Percentiles rank a stretch among this genome's conserved stretches.
Evolutionary conservation across 2,888 invertebrate species (phyloP).

Genomic region (Tholera decimalis): DNA sequence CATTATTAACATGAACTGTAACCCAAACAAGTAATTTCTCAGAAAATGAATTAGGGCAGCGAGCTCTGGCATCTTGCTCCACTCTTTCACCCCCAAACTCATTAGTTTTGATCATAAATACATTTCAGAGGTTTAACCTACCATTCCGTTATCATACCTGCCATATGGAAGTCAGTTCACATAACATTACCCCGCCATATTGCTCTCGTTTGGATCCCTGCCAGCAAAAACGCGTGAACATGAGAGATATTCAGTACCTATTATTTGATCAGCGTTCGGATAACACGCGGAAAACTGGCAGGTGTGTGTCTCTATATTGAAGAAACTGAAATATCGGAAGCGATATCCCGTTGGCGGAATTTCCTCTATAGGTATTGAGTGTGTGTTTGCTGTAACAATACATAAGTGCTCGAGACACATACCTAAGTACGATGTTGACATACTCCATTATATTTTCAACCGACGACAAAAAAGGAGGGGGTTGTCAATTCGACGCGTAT

Average conservation of each 20-base stretch:
- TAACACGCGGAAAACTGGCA: constrained; percentile 22
- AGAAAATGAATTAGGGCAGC: no score
- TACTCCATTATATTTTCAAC: no score
- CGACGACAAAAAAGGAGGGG: no score
- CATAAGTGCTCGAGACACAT: neutral
- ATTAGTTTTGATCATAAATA: neutral
- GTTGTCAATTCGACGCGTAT: no score
- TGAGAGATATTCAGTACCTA: constrained; percentile 43
- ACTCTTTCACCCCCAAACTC: neutral
- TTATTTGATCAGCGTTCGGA: constrained; percentile 37
- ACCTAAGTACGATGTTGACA: neutral
- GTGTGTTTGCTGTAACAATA: neutral
- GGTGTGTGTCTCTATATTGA: constrained; percentile 25
- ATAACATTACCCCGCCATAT: constrained; percentile 25
- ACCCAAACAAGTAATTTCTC: no score
- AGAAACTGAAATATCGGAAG: constrained; percentile 12
- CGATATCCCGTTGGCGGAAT: neutral
- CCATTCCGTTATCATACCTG: constrained; percentile 22
- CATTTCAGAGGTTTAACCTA: neutral
- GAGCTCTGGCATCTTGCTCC: no score
- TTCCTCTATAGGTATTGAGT: neutral
- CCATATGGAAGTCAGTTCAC: constrained; percentile 7
- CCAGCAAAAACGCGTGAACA: constrained; percentile 45
- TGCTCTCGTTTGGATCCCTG: constrained; percentile 35
- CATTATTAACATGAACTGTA: no score